Percentiles rank a stretch among this genome's conserved stretches.
Evolutionary conservation across 1,140 invertebrate genomes (phyloP).

Genomic region (Zaprionus taronus): DNA sequence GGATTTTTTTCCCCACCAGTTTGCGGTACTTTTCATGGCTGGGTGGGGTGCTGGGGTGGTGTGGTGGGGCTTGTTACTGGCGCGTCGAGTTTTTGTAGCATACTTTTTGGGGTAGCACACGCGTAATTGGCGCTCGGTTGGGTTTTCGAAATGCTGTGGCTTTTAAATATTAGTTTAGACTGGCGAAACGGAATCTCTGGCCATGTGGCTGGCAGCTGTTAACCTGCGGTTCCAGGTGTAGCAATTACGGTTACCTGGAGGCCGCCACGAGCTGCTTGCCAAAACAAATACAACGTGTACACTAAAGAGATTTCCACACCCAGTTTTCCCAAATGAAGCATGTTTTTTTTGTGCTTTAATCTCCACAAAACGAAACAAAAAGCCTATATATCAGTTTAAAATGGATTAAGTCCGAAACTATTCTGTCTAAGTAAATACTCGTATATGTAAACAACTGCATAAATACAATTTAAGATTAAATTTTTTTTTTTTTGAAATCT

Average conservation of each 20-base stretch:
- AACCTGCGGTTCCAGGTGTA: conserved; percentile 34
- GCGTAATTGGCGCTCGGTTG: conserved; percentile 69
- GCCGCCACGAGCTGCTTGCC: conserved; percentile 21
- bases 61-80: conserved; percentile 21
- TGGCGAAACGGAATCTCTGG: conserved; percentile 21
- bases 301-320: neutral
- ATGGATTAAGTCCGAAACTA: neutral
- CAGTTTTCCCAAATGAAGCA: neutral
- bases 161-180: conserved; percentile 61
- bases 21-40: conserved; percentile 43
- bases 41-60: too few relatives aligned
- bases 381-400: neutral
- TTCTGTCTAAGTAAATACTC: neutral
- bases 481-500: too few relatives aligned
- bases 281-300: conserved; percentile 6
- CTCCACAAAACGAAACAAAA: neutral
- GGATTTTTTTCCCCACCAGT: conserved; percentile 41
- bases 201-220: conserved; percentile 39
- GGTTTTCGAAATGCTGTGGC: conserved; percentile 55
- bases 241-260: conserved; percentile 34
- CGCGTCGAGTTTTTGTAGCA: conserved; percentile 41
- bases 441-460: too few relatives aligned
- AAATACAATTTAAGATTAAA: neutral
- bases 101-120: conserved; percentile 42
- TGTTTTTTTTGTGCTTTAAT: conserved; percentile 5